Evolutionary conservation across 2,113 vertebrate species (phyloP).

Genomic region (Chaenocephalus aceratus): DNA sequence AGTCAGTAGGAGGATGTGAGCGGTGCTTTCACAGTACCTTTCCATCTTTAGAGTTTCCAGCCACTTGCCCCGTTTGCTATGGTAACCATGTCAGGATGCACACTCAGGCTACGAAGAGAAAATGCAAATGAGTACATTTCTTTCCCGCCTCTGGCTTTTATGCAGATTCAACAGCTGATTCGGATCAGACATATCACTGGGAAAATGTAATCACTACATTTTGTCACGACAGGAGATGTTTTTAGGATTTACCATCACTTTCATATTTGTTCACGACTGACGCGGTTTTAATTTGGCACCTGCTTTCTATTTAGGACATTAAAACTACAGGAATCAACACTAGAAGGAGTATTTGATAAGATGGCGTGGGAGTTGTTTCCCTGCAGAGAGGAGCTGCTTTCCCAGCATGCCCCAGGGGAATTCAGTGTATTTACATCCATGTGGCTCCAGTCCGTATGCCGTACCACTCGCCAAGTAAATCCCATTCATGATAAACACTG

Average conservation of each 20-base stretch:
- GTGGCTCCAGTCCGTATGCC: constrained; percentile 32
- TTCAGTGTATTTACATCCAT: constrained; percentile 29
- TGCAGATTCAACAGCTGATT: background rate
- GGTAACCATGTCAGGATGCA: constrained; percentile 95
- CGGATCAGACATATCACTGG: background rate
- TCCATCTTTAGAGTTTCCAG: constrained; percentile 92
- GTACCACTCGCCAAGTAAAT: constrained; percentile 11
- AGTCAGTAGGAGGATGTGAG: no score
- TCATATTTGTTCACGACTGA: background rate
- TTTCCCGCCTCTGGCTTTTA: background rate
- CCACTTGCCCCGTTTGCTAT: constrained; percentile 94
- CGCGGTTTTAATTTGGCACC: background rate
- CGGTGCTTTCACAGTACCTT: constrained; percentile 83
- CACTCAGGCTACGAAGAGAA: constrained; percentile 84
- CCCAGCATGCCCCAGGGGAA: constrained; percentile 53
- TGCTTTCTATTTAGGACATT: background rate
- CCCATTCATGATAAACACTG: no score
- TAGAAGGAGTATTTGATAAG: background rate
- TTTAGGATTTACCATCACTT: background rate
- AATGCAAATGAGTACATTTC: background rate
- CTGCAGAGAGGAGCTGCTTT: constrained; percentile 33
- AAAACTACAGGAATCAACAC: background rate
- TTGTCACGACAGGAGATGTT: background rate
- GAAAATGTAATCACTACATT: background rate
- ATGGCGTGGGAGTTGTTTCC: constrained; percentile 41